Evolutionary conservation across 2,797 vertebrate genomes (phyloP), one percentile per base, ranked within the genome.

Genomic region (Salarias fasciatus): DNA sequence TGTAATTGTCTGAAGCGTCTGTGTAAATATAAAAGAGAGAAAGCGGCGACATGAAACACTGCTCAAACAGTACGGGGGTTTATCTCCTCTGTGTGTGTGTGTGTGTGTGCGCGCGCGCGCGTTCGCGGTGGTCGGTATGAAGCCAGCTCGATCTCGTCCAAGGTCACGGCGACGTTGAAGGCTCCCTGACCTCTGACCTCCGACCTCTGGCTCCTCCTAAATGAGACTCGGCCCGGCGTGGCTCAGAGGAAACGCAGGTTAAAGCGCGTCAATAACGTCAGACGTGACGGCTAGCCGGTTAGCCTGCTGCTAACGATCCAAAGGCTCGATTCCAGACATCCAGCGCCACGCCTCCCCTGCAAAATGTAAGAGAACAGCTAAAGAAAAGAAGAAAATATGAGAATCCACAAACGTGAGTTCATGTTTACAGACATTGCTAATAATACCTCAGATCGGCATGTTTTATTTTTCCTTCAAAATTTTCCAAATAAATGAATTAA

Each of bases 311-410:
- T 95, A 98, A 97, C 90, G 97, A 98, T 98, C 94, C 84, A 88
- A 56, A 90, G 86, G 93, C 94, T 96, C 96, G 96, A 98, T 96
- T 96, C 96, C 93, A 91, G 84, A 89, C 86, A 85, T 92, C 93
- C 90, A 28, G 72, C 75, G 72, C n/a, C n/a, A n/a, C n/a, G n/a
- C n/a, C n/a, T n/a, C n/a, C n/a, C n/a, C n/a, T n/a, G 3, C 18
- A 24, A 24, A 24, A 24, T 24, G 24, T 24, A 24, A 24, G 18
- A 24, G 24, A 24, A 24, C 18, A 24, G 18, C 24, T 24, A 24
- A 24, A 24, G 24, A 24, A 24, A 24, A 24, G 18, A 18, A 24
- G 18, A 24, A 24, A 18, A n/a, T n/a, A n/a, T n/a, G n/a, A n/a
- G n/a, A n/a, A n/a, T n/a, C n/a, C n/a, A 18, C 18, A 24, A 24